phyloP scores from a whole-genome alignment of 2,113 vertebrate species.

The Notarius lentiginosus region DNA sequence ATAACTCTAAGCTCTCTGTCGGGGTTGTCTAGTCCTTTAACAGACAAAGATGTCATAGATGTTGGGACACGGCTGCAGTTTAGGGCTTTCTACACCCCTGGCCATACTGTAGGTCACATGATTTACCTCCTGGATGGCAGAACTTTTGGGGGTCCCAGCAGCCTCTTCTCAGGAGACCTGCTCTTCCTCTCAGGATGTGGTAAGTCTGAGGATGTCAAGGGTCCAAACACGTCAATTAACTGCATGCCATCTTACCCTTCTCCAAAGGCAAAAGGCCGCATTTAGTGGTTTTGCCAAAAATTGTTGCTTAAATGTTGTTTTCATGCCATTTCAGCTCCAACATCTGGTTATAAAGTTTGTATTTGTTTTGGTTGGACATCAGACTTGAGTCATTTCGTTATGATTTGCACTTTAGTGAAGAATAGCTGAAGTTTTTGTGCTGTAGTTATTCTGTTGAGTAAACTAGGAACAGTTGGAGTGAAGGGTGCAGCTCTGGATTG shows the following conservation, averaged over 20 bases:
- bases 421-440: neutral
- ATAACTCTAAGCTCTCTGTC: neutral
- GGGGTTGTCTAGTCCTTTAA: constrained; percentile 76
- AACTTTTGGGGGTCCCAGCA: constrained; percentile 75
- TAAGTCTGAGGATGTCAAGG: constrained; percentile 61
- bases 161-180: constrained; percentile 94
- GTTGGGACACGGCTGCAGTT: constrained; percentile 83
- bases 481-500: no score
- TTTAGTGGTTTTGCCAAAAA: neutral
- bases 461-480: no score
- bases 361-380: neutral
- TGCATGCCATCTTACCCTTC: neutral
- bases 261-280: neutral
- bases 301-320: neutral
- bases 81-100: constrained; percentile 85
- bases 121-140: constrained; percentile 87
- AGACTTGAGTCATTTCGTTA: neutral
- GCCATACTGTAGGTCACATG: constrained; percentile 95
- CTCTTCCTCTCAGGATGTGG: constrained; percentile 96
- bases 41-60: constrained; percentile 80
- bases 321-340: neutral
- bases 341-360: neutral
- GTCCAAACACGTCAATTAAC: neutral
- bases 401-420: neutral
- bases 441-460: neutral